These are phyloP conservation scores for Carcinoscorpius rotundicauda DNA, from an alignment of 1,140 invertebrate species.

Conservation along the genomic window DNA sequence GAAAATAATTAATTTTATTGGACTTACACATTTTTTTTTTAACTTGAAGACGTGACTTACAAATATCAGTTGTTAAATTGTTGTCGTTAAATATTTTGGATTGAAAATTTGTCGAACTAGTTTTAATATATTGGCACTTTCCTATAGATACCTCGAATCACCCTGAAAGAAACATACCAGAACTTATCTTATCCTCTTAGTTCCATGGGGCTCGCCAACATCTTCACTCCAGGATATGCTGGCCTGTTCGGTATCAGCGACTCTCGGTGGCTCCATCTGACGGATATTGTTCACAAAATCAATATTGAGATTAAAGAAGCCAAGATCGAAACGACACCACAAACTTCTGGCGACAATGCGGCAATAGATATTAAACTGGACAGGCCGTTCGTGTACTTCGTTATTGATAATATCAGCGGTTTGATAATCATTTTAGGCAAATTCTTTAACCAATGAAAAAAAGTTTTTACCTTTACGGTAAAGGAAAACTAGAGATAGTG, in stretches of 20 bases:
- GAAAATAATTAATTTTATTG: neutral
- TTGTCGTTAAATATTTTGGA: constrained; percentile 1
- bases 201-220: constrained; percentile 20
- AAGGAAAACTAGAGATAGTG: too few species aligned
- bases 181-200: constrained; percentile 19
- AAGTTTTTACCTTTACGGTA: too few species aligned
- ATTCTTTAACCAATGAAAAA: too few species aligned
- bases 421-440: too few species aligned
- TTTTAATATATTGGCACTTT: neutral
- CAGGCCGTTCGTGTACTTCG: too few species aligned
- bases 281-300: too few species aligned
- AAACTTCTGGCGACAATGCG: too few species aligned
- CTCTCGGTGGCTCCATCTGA: constrained; percentile 3
- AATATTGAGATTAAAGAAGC: too few species aligned
- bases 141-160: constrained; percentile 22
- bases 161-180: constrained; percentile 15
- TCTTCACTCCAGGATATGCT: constrained; percentile 23
- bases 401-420: too few species aligned
- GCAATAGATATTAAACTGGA: too few species aligned
- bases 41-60: neutral
- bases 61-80: neutral
- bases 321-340: too few species aligned
- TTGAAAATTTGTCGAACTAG: neutral
- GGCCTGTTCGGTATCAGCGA: constrained; percentile 23
- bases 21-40: neutral